Evolutionary conservation across 2,797 vertebrate species (phyloP).

Genomic region (Coracias cyanogaster): DNA sequence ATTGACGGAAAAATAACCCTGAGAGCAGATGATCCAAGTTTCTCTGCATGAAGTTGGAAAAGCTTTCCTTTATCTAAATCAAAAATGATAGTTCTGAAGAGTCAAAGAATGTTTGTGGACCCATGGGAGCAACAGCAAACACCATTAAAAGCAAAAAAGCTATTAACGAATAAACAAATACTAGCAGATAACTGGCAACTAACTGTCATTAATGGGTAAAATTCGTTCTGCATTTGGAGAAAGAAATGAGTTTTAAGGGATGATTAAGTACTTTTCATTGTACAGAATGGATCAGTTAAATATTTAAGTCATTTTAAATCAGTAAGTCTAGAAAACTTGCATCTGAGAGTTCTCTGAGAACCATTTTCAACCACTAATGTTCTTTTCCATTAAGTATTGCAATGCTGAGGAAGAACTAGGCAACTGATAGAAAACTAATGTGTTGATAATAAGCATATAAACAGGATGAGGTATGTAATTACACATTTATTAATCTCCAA

Average conservation of each 20-base stretch:
- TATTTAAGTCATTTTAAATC: not conserved
- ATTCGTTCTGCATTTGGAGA: not conserved
- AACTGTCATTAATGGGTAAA: not conserved
- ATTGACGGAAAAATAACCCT: not conserved
- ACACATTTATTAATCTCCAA: not conserved
- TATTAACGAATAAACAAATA: not conserved
- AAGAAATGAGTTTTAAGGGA: not conserved
- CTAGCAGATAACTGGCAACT: not conserved
- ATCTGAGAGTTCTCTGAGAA: not conserved
- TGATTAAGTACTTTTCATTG: not conserved
- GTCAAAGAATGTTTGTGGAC: not conserved
- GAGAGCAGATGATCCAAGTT: not conserved
- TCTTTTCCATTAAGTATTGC: not conserved
- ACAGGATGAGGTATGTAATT: conserved; percentile 24
- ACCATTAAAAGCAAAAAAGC: not conserved
- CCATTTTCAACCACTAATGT: not conserved
- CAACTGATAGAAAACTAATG: conserved; percentile 3
- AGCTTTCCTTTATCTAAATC: not conserved
- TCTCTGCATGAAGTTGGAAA: not conserved
- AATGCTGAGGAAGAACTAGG: not conserved
- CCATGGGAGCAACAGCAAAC: not conserved
- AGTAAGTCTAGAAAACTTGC: not conserved
- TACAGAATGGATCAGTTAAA: not conserved
- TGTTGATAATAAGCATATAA: not conserved
- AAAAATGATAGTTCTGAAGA: not conserved